A percentile compares a stretch with the other conserved stretches of the same genome.
Evolutionary conservation across 1,140 invertebrate species (phyloP).

Genomic region (Drosophila aff.): DNA sequence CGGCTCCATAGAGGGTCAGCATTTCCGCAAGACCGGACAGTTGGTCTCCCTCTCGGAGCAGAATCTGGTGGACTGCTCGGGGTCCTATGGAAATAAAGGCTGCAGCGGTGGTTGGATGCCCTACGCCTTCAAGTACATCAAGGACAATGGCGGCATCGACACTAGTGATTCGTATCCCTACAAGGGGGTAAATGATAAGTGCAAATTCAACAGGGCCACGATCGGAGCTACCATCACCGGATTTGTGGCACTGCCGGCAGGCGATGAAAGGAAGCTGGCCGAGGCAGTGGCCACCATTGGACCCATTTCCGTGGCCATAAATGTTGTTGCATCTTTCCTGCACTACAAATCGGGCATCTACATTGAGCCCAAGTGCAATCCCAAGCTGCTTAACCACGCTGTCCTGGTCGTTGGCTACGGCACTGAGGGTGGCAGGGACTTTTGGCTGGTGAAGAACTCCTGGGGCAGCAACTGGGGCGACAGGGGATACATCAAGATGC

Average conservation of each 20-base stretch:
- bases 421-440: not conserved
- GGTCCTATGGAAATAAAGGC: not conserved
- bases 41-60: slow-evolving; percentile 7
- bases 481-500: slow-evolving; percentile 10
- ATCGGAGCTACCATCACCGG: not conserved
- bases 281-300: slow-evolving; percentile 2
- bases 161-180: slow-evolving; percentile 13
- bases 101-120: not conserved
- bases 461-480: not conserved
- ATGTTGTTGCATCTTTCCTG: not conserved
- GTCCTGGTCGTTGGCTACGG: slow-evolving; percentile 9
- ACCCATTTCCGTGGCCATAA: not conserved
- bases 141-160: slow-evolving; percentile 5
- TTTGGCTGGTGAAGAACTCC: slow-evolving; percentile 22
- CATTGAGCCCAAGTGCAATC: not conserved
- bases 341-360: not conserved
- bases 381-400: not conserved
- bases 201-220: not conserved
- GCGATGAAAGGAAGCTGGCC: slow-evolving; percentile 1
- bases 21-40: slow-evolving; percentile 2
- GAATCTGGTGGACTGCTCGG: slow-evolving; percentile 5
- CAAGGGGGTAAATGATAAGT: not conserved
- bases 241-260: not conserved
- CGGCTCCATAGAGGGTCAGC: slow-evolving; percentile 8
- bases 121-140: not conserved